Percentiles rank a stretch among this genome's conserved stretches.
phyloP scores from a whole-genome alignment of 2,888 invertebrate species.

The Stenolophus ochropezus region DNA sequence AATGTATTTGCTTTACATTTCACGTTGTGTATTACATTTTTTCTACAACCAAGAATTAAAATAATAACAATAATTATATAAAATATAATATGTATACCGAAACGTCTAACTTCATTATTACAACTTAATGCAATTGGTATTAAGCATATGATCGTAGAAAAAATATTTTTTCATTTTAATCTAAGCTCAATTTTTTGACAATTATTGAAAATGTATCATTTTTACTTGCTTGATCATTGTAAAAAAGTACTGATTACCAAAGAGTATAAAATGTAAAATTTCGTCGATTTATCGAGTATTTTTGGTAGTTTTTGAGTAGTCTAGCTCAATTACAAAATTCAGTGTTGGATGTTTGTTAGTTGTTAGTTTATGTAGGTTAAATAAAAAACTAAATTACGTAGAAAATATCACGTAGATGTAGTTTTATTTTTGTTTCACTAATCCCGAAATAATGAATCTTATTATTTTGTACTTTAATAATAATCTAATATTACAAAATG shows the following conservation, averaged over 20 bases:
- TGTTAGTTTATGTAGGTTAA: conserved; percentile 35
- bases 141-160: too few species aligned
- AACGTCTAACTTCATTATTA: too few species aligned
- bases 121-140: too few species aligned
- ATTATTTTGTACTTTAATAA: neutral
- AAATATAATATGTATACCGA: too few species aligned
- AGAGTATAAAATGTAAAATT: neutral
- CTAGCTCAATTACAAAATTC: conserved; percentile 33
- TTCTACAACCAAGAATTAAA: too few species aligned
- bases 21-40: too few species aligned
- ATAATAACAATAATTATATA: too few species aligned
- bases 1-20: too few species aligned
- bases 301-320: conserved; percentile 24
- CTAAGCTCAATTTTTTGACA: too few species aligned
- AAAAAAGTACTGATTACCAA: neutral
- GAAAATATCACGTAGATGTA: conserved; percentile 24
- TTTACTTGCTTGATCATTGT: neutral
- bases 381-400: conserved; percentile 33
- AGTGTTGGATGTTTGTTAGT: conserved; percentile 34
- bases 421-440: conserved; percentile 29
- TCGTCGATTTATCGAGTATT: neutral
- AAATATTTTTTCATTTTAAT: too few species aligned
- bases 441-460: conserved; percentile 35
- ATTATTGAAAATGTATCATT: too few species aligned
- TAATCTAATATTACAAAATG: neutral